These are phyloP conservation scores for Panzeria rudis DNA, from an alignment of 2,888 invertebrate species.

Conservation along the genomic window DNA sequence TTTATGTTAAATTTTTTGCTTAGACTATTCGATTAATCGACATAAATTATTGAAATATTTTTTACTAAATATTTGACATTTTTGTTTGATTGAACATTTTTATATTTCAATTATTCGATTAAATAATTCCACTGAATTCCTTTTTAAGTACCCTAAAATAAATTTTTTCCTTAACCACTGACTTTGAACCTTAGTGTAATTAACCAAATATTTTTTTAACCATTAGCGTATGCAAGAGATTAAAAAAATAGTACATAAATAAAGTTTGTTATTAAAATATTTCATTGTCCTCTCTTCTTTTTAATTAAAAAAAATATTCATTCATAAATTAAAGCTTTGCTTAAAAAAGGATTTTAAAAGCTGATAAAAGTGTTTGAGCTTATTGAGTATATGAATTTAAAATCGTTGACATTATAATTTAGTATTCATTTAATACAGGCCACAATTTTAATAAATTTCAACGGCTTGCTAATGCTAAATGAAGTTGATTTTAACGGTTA, in stretches of 20 bases:
- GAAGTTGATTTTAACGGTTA: slow-evolving; percentile 12
- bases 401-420: slow-evolving; percentile 29
- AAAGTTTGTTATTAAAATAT: not conserved
- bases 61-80: no score
- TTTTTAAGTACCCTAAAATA: no score
- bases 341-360: not conserved
- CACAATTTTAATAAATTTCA: slow-evolving; percentile 16
- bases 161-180: no score
- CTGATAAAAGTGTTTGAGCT: not conserved
- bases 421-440: slow-evolving; percentile 1
- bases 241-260: not conserved
- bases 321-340: not conserved
- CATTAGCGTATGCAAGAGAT: not conserved
- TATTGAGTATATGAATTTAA: not conserved
- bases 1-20: no score
- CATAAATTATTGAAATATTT: no score
- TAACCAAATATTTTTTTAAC: not conserved
- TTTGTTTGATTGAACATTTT: no score
- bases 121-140: no score
- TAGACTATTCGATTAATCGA: no score
- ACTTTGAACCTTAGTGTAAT: not conserved
- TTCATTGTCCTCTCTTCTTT: not conserved
- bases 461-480: not conserved
- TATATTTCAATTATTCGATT: no score
- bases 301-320: not conserved